These are phyloP conservation scores for Sebastes itinus DNA, from an alignment of 2,797 vertebrate genomes.

Conservation along the genomic window DNA sequence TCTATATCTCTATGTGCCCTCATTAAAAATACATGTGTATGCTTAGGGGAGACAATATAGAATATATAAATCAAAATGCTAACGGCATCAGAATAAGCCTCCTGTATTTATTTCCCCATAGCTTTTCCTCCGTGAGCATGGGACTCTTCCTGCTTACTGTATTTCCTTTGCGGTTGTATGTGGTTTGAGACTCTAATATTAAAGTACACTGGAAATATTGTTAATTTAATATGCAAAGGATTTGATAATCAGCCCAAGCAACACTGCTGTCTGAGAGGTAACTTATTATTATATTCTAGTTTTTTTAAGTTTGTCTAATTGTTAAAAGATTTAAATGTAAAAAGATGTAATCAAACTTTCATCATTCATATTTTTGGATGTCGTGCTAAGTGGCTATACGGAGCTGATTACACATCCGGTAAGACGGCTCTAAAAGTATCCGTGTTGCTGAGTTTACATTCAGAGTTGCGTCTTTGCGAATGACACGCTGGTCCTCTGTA, in stretches of 20 bases:
- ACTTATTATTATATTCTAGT: background rate
- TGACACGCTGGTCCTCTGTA: slow-evolving; percentile 84
- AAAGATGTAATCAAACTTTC: background rate
- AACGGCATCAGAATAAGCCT: slow-evolving; percentile 79
- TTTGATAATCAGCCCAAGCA: background rate
- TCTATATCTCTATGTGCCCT: slow-evolving; percentile 82
- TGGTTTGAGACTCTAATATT: slow-evolving; percentile 47
- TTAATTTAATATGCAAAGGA: slow-evolving; percentile 22
- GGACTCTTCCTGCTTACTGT: slow-evolving; percentile 54
- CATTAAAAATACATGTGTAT: slow-evolving; percentile 87
- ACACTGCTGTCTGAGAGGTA: background rate
- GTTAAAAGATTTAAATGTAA: background rate
- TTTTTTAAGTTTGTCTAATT: background rate
- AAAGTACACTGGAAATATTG: slow-evolving; percentile 25
- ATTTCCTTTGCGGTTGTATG: slow-evolving; percentile 50
- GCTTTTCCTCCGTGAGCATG: slow-evolving; percentile 59
- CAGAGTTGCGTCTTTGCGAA: slow-evolving; percentile 61
- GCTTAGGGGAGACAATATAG: slow-evolving; percentile 86
- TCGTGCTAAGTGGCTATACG: background rate
- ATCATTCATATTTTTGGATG: background rate
- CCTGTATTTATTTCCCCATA: slow-evolving; percentile 79
- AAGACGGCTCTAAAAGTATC: slow-evolving; percentile 21
- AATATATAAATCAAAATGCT: slow-evolving; percentile 87
- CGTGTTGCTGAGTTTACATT: slow-evolving; percentile 53
- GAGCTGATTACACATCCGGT: slow-evolving; percentile 2